Base-by-base conservation (phyloP, 2,888 invertebrate genomes). In the Acheta domesticus region DNA sequence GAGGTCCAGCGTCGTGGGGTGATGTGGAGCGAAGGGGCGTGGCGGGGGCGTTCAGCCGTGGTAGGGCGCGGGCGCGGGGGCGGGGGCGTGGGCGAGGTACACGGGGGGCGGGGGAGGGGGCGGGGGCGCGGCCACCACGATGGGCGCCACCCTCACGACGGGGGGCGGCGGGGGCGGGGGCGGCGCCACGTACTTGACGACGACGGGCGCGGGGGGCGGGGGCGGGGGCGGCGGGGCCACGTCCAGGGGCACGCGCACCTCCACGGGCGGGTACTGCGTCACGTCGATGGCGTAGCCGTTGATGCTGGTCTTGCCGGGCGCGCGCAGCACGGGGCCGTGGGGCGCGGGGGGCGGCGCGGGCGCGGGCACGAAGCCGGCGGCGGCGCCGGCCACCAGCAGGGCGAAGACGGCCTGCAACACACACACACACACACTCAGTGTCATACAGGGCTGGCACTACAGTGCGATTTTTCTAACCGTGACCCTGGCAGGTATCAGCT, bases 241-340 rank as follows among this genome's bases (percentile, higher is more conserved):
- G 62, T 62, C 62, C 62, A 62, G 62, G n/a, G 62, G 62, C 62
- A 62, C 62, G 16, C 62, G 14, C 62, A 62, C 62, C n/a, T 62
- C 62, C 62, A 62, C 62, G 62, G 62, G 62, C 14, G 62, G 62
- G n/a, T 62, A 62, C n/a, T 62, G 62, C 62, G 62, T 62, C 62
- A 62, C 62, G n/a, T 62, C 62, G 62, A 62, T 14, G 62, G 62
- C 16, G 16, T 19, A 62, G 62, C 62, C 62, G 62, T 62, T 62
- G 62, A 62, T 62, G 62, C 62, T 62, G 16, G 62, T 62, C 62
- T 62, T 62, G 62, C 62, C n/a, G 62, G 62, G 62, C 14, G 62
- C 14, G 16, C 62, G 62, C 62, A 62, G 62, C 62, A 62, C 62
- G 16, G 62, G 62, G 62, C 62, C 62, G n/a, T 62, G 62, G 62